phyloP scores from a whole-genome alignment of 2,113 vertebrate genomes.

The Antigone vipio region DNA sequence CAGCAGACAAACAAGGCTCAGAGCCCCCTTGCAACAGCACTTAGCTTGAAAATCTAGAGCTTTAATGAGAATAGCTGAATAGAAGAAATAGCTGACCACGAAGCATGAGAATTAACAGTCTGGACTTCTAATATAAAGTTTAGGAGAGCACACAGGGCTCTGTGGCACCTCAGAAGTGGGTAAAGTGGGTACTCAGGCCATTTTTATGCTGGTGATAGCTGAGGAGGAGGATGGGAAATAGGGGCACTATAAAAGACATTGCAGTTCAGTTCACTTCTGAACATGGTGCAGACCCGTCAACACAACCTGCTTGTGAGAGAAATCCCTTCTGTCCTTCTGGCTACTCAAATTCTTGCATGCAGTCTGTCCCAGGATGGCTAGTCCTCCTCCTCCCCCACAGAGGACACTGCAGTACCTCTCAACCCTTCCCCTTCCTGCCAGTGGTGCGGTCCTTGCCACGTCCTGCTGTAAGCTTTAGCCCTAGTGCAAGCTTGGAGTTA shows the following conservation, averaged over 20 bases:
- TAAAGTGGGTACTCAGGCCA: neutral
- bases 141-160: neutral
- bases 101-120: neutral
- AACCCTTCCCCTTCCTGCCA: neutral
- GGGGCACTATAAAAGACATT: neutral
- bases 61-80: neutral
- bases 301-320: neutral
- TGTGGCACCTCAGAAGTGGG: neutral
- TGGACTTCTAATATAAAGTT: neutral
- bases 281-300: rapidly evolving
- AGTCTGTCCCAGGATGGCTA: neutral
- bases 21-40: neutral
- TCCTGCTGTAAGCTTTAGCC: neutral
- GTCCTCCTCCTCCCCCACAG: no score
- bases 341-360: neutral
- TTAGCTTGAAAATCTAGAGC: neutral
- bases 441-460: no score
- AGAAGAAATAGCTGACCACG: neutral
- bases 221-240: neutral
- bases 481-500: neutral
- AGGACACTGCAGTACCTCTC: neutral
- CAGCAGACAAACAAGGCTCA: neutral
- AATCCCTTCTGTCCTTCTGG: neutral
- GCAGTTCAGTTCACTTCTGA: neutral
- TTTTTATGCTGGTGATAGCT: neutral